Evolutionary conservation across 2,113 vertebrate species (phyloP).

Genomic region (Plestiodon gilberti): DNA sequence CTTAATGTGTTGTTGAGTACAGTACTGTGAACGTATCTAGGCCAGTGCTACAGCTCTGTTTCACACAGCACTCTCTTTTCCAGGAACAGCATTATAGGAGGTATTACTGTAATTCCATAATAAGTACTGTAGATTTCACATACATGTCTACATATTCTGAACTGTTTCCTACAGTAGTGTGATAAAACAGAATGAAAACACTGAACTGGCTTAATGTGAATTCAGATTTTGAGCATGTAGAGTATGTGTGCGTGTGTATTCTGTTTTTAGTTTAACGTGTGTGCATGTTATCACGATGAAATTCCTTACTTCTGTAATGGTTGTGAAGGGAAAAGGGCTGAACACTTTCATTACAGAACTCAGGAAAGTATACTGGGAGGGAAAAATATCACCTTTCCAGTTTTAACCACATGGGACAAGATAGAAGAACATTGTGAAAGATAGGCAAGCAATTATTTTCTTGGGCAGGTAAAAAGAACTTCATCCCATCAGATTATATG

Average conservation of each 20-base stretch:
- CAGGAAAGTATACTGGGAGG: not conserved
- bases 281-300: not conserved
- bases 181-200: not conserved
- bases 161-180: not conserved
- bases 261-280: not conserved
- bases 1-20: no score
- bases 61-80: not conserved
- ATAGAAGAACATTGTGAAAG: slow-evolving; percentile 5
- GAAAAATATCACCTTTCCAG: not conserved
- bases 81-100: not conserved
- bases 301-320: not conserved
- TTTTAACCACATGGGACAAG: not conserved
- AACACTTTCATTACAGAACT: not conserved
- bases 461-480: slow-evolving; percentile 13
- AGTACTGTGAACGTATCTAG: no score
- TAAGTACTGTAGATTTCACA: not conserved
- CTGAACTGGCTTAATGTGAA: not conserved
- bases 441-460: slow-evolving; percentile 22
- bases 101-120: not conserved
- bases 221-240: not conserved
- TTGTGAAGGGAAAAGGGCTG: not conserved
- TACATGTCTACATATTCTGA: not conserved
- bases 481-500: slow-evolving; percentile 20
- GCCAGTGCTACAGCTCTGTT: no score
- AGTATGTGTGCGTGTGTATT: not conserved